Base-by-base conservation (phyloP, 2,113 vertebrate species). In the Mormyrus lacerda region DNA sequence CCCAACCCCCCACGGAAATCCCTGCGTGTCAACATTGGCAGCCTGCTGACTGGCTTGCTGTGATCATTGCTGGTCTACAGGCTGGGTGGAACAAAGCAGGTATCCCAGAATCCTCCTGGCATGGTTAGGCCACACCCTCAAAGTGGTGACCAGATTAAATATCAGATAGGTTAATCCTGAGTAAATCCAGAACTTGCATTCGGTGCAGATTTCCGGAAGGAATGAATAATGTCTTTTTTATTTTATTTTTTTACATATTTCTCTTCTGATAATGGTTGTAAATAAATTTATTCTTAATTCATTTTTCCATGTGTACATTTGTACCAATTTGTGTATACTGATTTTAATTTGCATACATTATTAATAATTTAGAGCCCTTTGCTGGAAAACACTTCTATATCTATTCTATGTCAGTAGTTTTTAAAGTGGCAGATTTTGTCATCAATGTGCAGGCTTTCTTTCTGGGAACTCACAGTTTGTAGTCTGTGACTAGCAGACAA, bases 51-150 rank as follows among this genome's bases (percentile, higher is more conserved):
- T 85, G 87, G 83, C 42, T 87, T 82, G 39, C 88, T 53, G 87
- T 87, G 89, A 85, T 89, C 90, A 89, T 42, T 93, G 91, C 91
- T 93, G 92, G 92, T 94, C 91, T 91, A 92, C 91, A 79, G 19
- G 79, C 27, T 51, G 86, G 89, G 87, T 84, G 7, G 87, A 89
- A 51, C 48, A 82, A 55, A 85, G 89, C 55, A 11, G 42, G 82
- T 69, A 85, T 65, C 89, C 42, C 83, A 85, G 82, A 58, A 45
- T 88, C 58, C 31, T 27, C 48, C 48, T 42, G 47, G 48, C 35
- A 24, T 48, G 17, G 21, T 9, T 39, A 42, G 91, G 85, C 88
- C 69, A 35, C 53, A 11, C 58, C 83, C 45, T 82, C 19, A 39
- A 39, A 8, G 48, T 45, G 44, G 82, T 84, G 19, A 24, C 44